Percentiles rank a stretch among this genome's conserved stretches.
Evolutionary conservation across 2,888 invertebrate genomes (phyloP).

Genomic region (Sesamia inferens): DNA sequence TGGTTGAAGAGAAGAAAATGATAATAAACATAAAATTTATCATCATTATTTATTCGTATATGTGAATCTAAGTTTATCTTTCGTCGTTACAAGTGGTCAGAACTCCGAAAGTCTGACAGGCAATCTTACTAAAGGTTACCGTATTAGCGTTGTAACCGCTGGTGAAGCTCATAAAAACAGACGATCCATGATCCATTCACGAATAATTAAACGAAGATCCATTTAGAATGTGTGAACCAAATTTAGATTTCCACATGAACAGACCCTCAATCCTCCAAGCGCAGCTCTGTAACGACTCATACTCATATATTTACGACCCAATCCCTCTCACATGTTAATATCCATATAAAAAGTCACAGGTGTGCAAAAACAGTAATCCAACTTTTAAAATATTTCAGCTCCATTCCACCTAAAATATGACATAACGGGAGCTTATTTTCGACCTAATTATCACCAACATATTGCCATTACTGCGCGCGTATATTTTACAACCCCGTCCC

Average conservation of each 20-base stretch:
- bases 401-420: constrained; percentile 55
- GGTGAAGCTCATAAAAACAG: background rate
- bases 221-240: background rate
- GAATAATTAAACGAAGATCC: background rate
- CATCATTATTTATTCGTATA: too few relatives aligned
- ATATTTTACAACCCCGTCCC: constrained; percentile 61
- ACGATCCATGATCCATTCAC: background rate
- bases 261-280: constrained; percentile 2
- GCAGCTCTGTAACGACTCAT: background rate
- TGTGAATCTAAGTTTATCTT: too few relatives aligned
- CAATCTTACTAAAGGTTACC: background rate
- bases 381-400: constrained; percentile 49
- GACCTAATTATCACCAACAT: constrained; percentile 66
- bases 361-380: constrained; percentile 52
- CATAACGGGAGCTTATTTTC: constrained; percentile 56
- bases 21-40: too few relatives aligned
- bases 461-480: constrained; percentile 62
- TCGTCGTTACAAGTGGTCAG: background rate
- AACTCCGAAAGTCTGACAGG: background rate
- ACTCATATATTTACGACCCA: constrained; percentile 27
- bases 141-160: background rate
- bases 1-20: too few relatives aligned
- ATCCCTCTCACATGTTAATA: constrained; percentile 33
- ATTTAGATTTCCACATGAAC: background rate
- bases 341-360: constrained; percentile 56